These are phyloP conservation scores for Andrena fulva DNA, from an alignment of 2,888 invertebrate species.

Conservation along the genomic window DNA sequence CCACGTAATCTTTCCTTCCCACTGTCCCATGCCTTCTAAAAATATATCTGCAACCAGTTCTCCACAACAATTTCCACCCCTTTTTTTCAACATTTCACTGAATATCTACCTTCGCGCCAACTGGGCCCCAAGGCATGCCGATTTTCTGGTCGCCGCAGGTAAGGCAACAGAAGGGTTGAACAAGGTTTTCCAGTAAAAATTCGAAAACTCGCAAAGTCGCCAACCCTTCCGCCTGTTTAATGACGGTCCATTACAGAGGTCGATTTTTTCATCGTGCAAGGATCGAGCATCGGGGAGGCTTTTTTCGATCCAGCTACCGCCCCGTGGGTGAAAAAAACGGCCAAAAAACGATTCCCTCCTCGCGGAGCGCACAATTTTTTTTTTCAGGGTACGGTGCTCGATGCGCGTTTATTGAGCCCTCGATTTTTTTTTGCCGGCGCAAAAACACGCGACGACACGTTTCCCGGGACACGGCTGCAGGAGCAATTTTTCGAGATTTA, in stretches of 20 bases:
- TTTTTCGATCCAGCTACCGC: slow-evolving; percentile 41
- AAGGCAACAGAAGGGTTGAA: neutral
- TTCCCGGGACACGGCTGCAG: slow-evolving; percentile 33
- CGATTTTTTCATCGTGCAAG: slow-evolving; percentile 46
- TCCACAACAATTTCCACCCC: no score
- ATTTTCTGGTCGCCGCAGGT: slow-evolving; percentile 3
- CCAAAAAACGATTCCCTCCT: slow-evolving; percentile 29
- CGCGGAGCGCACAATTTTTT: slow-evolving; percentile 33
- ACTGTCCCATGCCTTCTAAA: no score
- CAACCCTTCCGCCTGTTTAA: slow-evolving; percentile 41
- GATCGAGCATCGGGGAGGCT: slow-evolving; percentile 13
- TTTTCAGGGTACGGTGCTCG: slow-evolving; percentile 13
- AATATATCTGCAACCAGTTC: no score
- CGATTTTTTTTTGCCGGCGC: slow-evolving; percentile 28
- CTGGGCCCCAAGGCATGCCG: neutral
- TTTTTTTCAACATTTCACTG: neutral
- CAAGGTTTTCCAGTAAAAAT: slow-evolving; percentile 15
- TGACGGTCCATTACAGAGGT: slow-evolving; percentile 67
- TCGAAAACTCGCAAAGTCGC: slow-evolving; percentile 13
- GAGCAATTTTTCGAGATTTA: slow-evolving; percentile 68
- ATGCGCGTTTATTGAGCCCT: slow-evolving; percentile 52
- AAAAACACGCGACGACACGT: slow-evolving; percentile 38
- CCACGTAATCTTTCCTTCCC: no score
- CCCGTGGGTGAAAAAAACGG: neutral
- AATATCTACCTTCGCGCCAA: neutral